Evolutionary conservation across 2,113 vertebrate genomes (phyloP), one percentile per base, ranked within the genome.

Genomic region (Bos indicus): DNA sequence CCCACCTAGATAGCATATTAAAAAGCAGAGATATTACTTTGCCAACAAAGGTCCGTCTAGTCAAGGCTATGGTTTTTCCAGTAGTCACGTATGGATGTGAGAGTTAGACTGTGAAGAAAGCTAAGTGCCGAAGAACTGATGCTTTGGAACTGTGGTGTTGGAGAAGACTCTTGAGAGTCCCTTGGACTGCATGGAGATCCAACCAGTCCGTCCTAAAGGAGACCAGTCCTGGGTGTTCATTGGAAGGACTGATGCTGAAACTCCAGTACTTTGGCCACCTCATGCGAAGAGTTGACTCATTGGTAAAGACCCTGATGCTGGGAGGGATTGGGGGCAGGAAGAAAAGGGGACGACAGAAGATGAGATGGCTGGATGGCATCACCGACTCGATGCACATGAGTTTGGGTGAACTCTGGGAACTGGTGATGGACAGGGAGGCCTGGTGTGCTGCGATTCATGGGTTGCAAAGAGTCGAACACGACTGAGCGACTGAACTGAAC

Each of bases 241-340:
- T 36, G 64, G 64, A 21, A 67, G 64, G 64, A n/a, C 16, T 67
- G 64, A 67, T 36, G 64, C 33, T 67, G 64, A 67, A 67, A 36
- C 8, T 36, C 64, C 64, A 67, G 1, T 67, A 67, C 4, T 67
- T 67, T 67, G 64, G 33, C 64, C 17, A 67, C 8, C 4, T 36
- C 0, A 1, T 67, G 33, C 0, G 1, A 67, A 21, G 64, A 36
- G 17, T 19, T 19, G 64, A 36, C 33, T 67, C 17, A 67, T 11
- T 21, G 4, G 64, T 11, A 67, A 67, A 67, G 64, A 67, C 64
- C 7, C 64, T 67, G 64, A 67, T 67, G 64, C 33, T 67, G 17
- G 33, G 64, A 19, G 33, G 16, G 33, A n/a, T 67, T 67, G 16
- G 0, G 1, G 64, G 16, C 64, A 67, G 33, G 16, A 64, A 3